Conservation (phyloP, 1,140 invertebrate genomes). For the Leptonema lineaticorne region DNA sequence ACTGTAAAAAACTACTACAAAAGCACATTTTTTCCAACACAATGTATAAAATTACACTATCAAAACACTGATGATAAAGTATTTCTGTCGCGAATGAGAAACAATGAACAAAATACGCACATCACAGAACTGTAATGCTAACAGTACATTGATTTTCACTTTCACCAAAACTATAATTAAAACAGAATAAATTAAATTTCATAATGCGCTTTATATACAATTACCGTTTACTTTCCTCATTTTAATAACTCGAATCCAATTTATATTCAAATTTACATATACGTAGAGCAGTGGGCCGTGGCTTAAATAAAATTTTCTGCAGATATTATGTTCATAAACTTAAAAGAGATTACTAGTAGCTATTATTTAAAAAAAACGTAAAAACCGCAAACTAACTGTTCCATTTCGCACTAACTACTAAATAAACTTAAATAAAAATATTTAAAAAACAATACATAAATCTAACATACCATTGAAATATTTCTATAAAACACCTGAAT, state of each 20-base stretch:
- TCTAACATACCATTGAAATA: no score
- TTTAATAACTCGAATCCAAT: background rate
- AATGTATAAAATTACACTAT: background rate
- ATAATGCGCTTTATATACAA: conserved; percentile 19
- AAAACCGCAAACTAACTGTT: no score
- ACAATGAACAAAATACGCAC: background rate
- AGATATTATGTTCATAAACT: no score
- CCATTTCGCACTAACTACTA: no score
- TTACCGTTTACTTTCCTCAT: conserved; percentile 16
- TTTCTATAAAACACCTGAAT: no score
- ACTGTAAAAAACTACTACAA: conserved; percentile 39
- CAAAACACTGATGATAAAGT: background rate
- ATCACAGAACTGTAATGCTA: conserved; percentile 11
- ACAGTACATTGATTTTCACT: conserved; percentile 19
- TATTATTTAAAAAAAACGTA: no score
- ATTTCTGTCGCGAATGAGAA: background rate
- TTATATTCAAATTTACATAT: background rate
- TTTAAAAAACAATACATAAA: no score
- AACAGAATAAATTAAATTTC: conserved; percentile 19
- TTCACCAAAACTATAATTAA: conserved; percentile 17
- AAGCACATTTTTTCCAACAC: conserved; percentile 38
- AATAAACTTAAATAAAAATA: no score
- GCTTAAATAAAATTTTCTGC: no score
- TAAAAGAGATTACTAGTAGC: no score
- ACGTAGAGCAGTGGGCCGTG: no score